Base-by-base conservation (phyloP, 2,113 vertebrate genomes). In the Lichenostomus cassidix region DNA sequence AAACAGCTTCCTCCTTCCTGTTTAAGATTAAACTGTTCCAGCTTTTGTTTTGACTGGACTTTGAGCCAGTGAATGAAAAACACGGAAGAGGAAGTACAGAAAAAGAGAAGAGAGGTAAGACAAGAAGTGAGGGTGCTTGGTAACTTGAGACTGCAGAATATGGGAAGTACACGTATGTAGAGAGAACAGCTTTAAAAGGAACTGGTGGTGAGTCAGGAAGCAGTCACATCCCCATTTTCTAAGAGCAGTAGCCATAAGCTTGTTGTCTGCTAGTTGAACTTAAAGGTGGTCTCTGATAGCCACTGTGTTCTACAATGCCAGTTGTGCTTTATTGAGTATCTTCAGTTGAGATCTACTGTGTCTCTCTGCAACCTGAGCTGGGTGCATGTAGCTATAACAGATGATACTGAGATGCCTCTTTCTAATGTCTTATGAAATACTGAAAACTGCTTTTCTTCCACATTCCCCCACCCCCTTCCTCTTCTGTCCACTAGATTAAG, bases 401-500 rank as follows among this genome's bases (percentile, higher is more conserved):
- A 28, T 20, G 44, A 15, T n/a, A 60, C 7, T 69, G 39, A 94
- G 50, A n/a, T 50, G 33, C 39, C 21, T 53, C 52, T 84, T 92
- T 46, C 39, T 42, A 18, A 47, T n/a, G 16, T 71, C 6, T 53
- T 70, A 44, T 60, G 70, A 75, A 95, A 60, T 83, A 78, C 56
- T 88, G 68, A 94, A 78, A 29, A 35, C 46, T 79, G 46, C 17
- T 92, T 75, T 81, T 75, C 42, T 78, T 23, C 47, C 22, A 49
- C 47, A 23, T 23, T 6, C 2, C 19, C 25, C 29, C 12, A n/a
- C 19, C 8, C 9, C 44, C 35, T 77, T 94, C 18, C 64, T 94
- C 10, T 95, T 92, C 89, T 18, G 28, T 90, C 83, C 24, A 14
- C 73, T 23, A 88, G 97, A 88, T 86, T 94, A 90, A 93, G 83